Percentiles rank a stretch among this genome's conserved stretches.
Conservation (phyloP, 2,888 invertebrate species). For the Amiota minor region DNA sequence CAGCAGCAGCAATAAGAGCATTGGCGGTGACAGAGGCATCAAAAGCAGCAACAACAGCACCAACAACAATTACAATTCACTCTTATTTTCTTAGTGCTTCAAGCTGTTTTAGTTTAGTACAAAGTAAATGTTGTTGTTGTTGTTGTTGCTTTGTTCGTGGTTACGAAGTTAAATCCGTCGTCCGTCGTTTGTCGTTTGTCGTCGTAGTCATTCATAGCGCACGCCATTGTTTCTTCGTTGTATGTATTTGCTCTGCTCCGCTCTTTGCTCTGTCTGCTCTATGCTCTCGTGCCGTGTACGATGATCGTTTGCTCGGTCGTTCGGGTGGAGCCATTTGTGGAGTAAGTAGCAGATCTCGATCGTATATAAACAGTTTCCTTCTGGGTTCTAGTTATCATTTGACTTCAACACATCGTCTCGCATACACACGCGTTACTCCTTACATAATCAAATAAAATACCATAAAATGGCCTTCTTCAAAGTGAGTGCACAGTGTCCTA, state of each 20-base stretch:
- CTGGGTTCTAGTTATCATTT: slow-evolving; percentile 75
- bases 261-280: slow-evolving; percentile 43
- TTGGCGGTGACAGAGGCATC: neutral
- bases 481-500: slow-evolving; percentile 66
- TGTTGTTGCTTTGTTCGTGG: slow-evolving; percentile 36
- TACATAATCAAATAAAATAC: slow-evolving; percentile 46
- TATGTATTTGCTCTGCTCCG: slow-evolving; percentile 34
- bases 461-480: slow-evolving; percentile 73
- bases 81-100: slow-evolving; percentile 53
- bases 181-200: too few species aligned
- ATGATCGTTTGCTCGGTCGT: slow-evolving; percentile 12
- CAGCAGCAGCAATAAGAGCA: slow-evolving; percentile 5
- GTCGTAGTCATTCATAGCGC: slow-evolving; percentile 6
- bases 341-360: too few species aligned
- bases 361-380: slow-evolving; percentile 73
- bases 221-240: slow-evolving; percentile 40
- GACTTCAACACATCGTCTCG: slow-evolving; percentile 71
- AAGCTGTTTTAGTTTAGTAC: neutral
- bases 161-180: slow-evolving; percentile 29
- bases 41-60: slow-evolving; percentile 38
- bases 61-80: slow-evolving; percentile 48
- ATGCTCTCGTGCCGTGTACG: neutral
- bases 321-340: slow-evolving; percentile 72
- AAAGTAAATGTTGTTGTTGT: slow-evolving; percentile 30
- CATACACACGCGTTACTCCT: slow-evolving; percentile 53